A percentile compares a stretch with the other conserved stretches of the same genome.
These are phyloP conservation scores for Intellagama lesueurii DNA, from an alignment of 2,797 vertebrate genomes.

Conservation along the genomic window DNA sequence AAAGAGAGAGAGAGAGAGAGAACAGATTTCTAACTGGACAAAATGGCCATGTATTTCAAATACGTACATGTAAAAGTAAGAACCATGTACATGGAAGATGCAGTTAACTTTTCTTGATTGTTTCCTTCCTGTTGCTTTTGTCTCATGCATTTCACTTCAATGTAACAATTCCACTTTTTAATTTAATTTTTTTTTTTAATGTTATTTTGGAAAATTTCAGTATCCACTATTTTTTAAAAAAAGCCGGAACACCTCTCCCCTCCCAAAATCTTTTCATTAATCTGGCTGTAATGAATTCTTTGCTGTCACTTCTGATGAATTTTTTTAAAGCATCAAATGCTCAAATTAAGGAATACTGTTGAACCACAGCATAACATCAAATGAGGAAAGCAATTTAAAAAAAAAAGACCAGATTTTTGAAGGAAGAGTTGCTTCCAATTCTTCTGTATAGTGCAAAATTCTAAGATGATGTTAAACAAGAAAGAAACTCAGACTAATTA, in stretches of 20 bases:
- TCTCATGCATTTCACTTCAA: slow-evolving; percentile 44
- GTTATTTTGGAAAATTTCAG: slow-evolving; percentile 12
- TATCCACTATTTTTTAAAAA: slow-evolving; percentile 45
- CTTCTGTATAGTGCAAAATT: slow-evolving; percentile 51
- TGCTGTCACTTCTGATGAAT: slow-evolving; percentile 52
- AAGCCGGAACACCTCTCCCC: slow-evolving; percentile 40
- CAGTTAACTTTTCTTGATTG: slow-evolving; percentile 59
- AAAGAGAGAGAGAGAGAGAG: slow-evolving; percentile 65
- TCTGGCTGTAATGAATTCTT: slow-evolving; percentile 59
- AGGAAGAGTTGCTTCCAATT: slow-evolving; percentile 49
- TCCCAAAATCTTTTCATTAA: slow-evolving; percentile 14
- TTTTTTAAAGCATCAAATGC: slow-evolving; percentile 57
- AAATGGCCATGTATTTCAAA: slow-evolving; percentile 56
- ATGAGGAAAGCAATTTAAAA: slow-evolving; percentile 57
- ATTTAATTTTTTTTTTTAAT: slow-evolving; percentile 35
- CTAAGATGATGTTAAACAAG: slow-evolving; percentile 53
- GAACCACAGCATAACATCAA: slow-evolving; percentile 61
- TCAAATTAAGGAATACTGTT: slow-evolving; percentile 70
- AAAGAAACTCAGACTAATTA: slow-evolving; percentile 52
- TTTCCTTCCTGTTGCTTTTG: slow-evolving; percentile 43
- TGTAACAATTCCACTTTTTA: neutral
- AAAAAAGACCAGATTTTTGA: slow-evolving; percentile 36
- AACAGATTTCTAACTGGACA: slow-evolving; percentile 33
- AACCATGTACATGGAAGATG: slow-evolving; percentile 61
- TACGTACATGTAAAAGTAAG: slow-evolving; percentile 70